A percentile compares a stretch with the other conserved stretches of the same genome.
phyloP scores from a whole-genome alignment of 2,797 vertebrate genomes.

The Lutjanus campechanus region DNA sequence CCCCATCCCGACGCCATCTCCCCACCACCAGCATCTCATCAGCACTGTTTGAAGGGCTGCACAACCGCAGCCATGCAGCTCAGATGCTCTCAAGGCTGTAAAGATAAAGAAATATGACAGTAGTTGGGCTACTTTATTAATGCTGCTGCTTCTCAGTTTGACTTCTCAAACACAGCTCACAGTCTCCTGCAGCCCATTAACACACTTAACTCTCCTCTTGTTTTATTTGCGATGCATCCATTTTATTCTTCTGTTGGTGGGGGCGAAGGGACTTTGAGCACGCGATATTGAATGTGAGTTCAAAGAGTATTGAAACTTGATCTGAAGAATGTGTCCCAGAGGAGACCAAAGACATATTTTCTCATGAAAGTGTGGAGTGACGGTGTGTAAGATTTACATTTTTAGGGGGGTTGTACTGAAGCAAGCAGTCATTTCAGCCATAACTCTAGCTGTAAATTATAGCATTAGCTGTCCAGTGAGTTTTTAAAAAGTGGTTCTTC shows the following conservation, averaged over 20 bases:
- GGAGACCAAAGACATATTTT: conserved; percentile 17
- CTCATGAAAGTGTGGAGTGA: conserved; percentile 6
- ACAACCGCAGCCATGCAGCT: conserved; percentile 56
- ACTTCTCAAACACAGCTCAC: not conserved
- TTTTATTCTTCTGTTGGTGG: not conserved
- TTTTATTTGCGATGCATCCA: conserved; percentile 6
- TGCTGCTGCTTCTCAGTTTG: not conserved
- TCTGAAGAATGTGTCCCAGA: conserved; percentile 27
- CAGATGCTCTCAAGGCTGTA: conserved; percentile 12
- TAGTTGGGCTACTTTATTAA: conserved; percentile 11
- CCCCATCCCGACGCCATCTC: conserved; percentile 25
- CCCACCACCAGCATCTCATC: conserved; percentile 62
- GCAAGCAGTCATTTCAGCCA: not conserved
- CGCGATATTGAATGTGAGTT: conserved; percentile 13
- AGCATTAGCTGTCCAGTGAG: not conserved
- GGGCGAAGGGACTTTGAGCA: not conserved
- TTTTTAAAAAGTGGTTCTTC: not conserved
- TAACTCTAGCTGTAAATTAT: not conserved
- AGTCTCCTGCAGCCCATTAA: conserved; percentile 14
- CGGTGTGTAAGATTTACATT: not conserved
- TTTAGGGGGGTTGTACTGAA: not conserved
- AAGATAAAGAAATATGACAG: conserved; percentile 13
- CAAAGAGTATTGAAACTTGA: conserved; percentile 46
- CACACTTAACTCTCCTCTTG: not conserved
- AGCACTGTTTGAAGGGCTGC: conserved; percentile 43